Conservation (phyloP, 2,797 vertebrate genomes). For the Sitta carolinensis region DNA sequence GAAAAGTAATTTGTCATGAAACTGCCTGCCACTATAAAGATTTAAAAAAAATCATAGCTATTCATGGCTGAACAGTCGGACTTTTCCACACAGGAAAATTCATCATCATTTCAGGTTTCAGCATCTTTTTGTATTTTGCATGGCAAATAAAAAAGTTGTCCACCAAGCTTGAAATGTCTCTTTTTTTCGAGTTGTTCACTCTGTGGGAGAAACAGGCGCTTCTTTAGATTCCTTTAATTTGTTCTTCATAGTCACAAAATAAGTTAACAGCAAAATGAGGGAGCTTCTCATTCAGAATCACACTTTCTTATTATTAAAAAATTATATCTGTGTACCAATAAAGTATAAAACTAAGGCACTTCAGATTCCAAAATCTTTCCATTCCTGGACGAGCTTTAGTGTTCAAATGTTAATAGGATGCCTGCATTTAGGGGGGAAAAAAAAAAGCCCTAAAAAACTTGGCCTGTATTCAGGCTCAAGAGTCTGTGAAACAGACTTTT, state of each 20-base stretch:
- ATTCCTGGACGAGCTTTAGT: conserved; percentile 64
- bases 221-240: conserved; percentile 46
- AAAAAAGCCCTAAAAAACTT: neutral
- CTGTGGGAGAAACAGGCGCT: conserved; percentile 23
- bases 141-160: conserved; percentile 59
- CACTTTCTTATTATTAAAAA: conserved; percentile 54
- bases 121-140: conserved; percentile 31
- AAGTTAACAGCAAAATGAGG: conserved; percentile 39
- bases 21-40: conserved; percentile 53
- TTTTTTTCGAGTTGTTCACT: conserved; percentile 17
- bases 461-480: conserved; percentile 66
- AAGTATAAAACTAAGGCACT: conserved; percentile 50
- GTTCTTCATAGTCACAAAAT: conserved; percentile 39
- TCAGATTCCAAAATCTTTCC: conserved; percentile 70
- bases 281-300: conserved; percentile 30
- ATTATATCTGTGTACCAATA: neutral
- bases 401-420: conserved; percentile 71
- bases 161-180: conserved; percentile 35
- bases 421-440: neutral
- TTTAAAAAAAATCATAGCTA: conserved; percentile 46
- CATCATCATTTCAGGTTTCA: conserved; percentile 45
- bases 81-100: conserved; percentile 57
- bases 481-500: conserved; percentile 78
- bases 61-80: conserved; percentile 39
- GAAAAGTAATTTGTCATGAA: conserved; percentile 60